Evolutionary conservation across 2,888 invertebrate species (phyloP), one percentile per base, ranked within the genome.

Genomic region (Pilophorus perplexus): DNA sequence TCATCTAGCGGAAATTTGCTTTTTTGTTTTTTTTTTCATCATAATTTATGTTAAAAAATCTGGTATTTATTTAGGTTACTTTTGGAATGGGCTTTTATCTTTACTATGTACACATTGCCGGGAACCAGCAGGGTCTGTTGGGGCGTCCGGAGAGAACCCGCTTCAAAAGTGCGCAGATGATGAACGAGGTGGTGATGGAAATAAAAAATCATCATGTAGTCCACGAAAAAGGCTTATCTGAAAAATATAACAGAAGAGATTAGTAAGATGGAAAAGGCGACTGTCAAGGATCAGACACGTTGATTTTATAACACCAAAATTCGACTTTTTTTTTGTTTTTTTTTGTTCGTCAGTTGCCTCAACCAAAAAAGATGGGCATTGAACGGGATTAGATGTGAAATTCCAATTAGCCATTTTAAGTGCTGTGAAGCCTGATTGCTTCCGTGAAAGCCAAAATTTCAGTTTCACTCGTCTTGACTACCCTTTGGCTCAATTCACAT

Each of bases 181-280:
- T 62, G 62, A 62, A n/a, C 48, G 62, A 62, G 38, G 55, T 22
- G 55, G 55, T 37, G 62, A 46, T 62, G 44, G 27, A 48, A 64
- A 64, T 66, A 55, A 64, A 46, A 55, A 64, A 27, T 64, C 64
- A 14, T 67, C 27, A 67, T 62, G n/a, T n/a, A n/a, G 54, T 67
- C 64, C 64, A 54, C 40, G 37, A 33, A 64, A 37, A 42, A 55
- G 54, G 25, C 64, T 67, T 67, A 67, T 67, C 67, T 67, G 67
- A 54, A 67, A 67, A 27, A 8, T 38, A 42, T 48, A 54, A 28
- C 25, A 33, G 33, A 12, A n/a, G n/a, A n/a, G n/a, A n/a, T n/a
- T n/a, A n/a, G n/a, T n/a, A n/a, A n/a, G n/a, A n/a, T n/a, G n/a
- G n/a, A n/a, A n/a, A n/a, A n/a, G n/a, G n/a, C n/a, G n/a, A n/a